These are phyloP conservation scores for Sycobia sp. DNA, from an alignment of 1,140 invertebrate species.

Conservation along the genomic window DNA sequence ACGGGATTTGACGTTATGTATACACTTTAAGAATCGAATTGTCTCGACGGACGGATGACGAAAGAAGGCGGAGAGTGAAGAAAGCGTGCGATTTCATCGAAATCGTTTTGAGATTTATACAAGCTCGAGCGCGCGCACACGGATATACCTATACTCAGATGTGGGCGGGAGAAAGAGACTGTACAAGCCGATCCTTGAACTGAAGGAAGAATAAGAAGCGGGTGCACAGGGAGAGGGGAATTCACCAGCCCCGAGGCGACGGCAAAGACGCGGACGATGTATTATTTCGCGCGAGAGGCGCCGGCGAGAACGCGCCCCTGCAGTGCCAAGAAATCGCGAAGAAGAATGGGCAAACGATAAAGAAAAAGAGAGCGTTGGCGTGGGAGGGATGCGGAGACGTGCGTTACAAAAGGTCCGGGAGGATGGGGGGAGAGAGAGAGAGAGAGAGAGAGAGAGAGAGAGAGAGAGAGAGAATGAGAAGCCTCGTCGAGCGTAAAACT, in stretches of 20 bases:
- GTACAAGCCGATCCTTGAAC: no score
- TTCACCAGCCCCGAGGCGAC: slow-evolving; percentile 1
- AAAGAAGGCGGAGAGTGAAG: neutral
- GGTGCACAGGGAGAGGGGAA: slow-evolving; percentile 23
- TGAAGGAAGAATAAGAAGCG: no score
- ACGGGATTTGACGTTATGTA: no score
- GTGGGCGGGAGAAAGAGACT: no score
- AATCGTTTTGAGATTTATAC: slow-evolving; percentile 16
- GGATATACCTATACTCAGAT: no score
- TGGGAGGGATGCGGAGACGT: no score
- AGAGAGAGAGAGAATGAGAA: neutral
- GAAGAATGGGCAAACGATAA: neutral
- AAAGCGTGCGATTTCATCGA: slow-evolving; percentile 16
- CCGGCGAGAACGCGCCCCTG: no score
- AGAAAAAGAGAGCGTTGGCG: slow-evolving; percentile 1
- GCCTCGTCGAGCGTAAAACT: slow-evolving; percentile 24
- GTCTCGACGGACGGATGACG: neutral
- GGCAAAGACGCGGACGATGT: no score
- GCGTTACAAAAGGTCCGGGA: no score
- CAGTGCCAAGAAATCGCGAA: neutral
- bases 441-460: no score
- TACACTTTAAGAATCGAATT: slow-evolving; percentile 11
- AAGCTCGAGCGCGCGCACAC: slow-evolving; percentile 25
- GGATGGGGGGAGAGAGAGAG: no score
- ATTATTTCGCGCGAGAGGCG: neutral